Evolutionary conservation across 2,113 vertebrate genomes (phyloP).

Genomic region (Oryzias woworae): DNA sequence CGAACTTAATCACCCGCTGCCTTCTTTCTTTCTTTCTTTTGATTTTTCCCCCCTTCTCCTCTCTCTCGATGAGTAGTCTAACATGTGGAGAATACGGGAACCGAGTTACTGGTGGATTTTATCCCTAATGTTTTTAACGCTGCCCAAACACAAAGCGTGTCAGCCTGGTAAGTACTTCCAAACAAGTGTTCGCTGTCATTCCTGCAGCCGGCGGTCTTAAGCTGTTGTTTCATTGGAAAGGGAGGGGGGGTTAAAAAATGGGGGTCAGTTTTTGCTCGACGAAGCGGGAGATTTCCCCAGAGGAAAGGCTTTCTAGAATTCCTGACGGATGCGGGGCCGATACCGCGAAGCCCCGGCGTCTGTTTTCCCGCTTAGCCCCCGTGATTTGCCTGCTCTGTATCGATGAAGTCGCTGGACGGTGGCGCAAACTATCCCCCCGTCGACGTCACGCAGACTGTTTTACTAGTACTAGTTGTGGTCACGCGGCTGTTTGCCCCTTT

Average conservation of each 20-base stretch:
- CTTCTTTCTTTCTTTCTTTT: slow-evolving; percentile 14
- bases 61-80: slow-evolving; percentile 90
- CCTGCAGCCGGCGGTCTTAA: not conserved
- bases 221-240: not conserved
- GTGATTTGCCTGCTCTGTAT: slow-evolving; percentile 50
- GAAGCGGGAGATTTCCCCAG: not conserved
- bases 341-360: not conserved
- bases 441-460: slow-evolving; percentile 1
- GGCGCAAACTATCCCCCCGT: slow-evolving; percentile 45
- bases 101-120: slow-evolving; percentile 92
- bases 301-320: slow-evolving; percentile 3
- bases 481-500: slow-evolving; percentile 22
- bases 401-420: slow-evolving; percentile 45
- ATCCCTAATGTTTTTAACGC: slow-evolving; percentile 89
- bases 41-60: slow-evolving; percentile 42
- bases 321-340: slow-evolving; percentile 41
- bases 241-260: not conserved
- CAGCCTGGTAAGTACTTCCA: slow-evolving; percentile 86
- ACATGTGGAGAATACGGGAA: slow-evolving; percentile 97
- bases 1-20: slow-evolving; percentile 80
- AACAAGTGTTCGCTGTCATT: slow-evolving; percentile 25
- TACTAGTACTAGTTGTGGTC: slow-evolving; percentile 5
- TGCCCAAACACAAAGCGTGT: slow-evolving; percentile 88
- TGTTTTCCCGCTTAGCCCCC: slow-evolving; percentile 22
- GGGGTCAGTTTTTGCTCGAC: slow-evolving; percentile 21